Base-by-base conservation (phyloP, 2,797 vertebrate species). In the Triplophysa yarkandensis region DNA sequence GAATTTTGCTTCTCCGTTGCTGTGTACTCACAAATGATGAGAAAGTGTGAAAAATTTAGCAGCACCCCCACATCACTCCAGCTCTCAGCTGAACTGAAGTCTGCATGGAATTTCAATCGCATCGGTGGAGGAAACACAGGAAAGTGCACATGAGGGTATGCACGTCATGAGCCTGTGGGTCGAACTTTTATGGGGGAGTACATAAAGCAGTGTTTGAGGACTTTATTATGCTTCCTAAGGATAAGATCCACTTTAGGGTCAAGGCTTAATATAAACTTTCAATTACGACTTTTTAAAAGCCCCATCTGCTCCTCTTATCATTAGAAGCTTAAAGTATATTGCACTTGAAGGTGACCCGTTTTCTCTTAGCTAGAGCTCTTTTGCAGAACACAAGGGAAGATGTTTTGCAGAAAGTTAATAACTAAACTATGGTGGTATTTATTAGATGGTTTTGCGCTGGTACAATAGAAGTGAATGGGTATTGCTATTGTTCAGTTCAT, bases 91-190 rank as follows among this genome's bases (percentile, higher is more conserved):
- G 21, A 68, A 65, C 69, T 27, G 57, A 44, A 28, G 43, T 67
- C 68, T 58, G 54, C 60, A 54, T 60, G 30, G 74, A 79, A 75
- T 66, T 48, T 71, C 57, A 76, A 4, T 76, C 55, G 77, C 58
- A 71, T 61, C 52, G 58, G 17, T 55, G 52, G 54, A 23, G 58
- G 17, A 39, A 27, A 0, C 13, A 67, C 14, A 60, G 52, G 48
- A 27, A 71, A 57, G 46, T 69, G 41, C 39, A 60, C 61, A 54
- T 19, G 50, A 64, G 70, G n/a, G 21, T 62, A 10, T 8, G 0
- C 23, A 28, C 25, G 10, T 55, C 60, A 64, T n/a, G 46, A 72
- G 44, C 7, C 43, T n/a, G 28, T 32, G 63, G 17, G 28, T 55
- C 36, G 55, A 36, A 10, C 50, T 71, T 73, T 80, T 46, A 36